A percentile compares a stretch with the other conserved stretches of the same genome.
phyloP scores from a whole-genome alignment of 2,888 invertebrate species.

The Micoletzkya japonica region DNA sequence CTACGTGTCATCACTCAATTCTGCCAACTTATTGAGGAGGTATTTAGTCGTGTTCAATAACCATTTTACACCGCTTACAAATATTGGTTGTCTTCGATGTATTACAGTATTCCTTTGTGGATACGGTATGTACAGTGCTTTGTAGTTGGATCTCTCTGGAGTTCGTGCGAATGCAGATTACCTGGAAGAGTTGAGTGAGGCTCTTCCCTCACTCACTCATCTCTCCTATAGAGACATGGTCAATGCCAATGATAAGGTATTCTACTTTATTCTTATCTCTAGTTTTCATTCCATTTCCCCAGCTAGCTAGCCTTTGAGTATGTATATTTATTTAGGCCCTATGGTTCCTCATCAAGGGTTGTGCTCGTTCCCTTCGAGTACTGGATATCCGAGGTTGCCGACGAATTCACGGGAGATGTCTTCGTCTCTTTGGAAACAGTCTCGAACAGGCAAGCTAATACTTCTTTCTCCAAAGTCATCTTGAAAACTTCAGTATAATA shows the following conservation, averaged over 20 bases:
- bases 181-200: slow-evolving; percentile 51
- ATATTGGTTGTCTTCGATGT: background rate
- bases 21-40: slow-evolving; percentile 53
- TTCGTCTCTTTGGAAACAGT: slow-evolving; percentile 54
- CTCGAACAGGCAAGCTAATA: slow-evolving; percentile 47
- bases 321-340: slow-evolving; percentile 40
- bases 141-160: slow-evolving; percentile 57
- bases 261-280: background rate
- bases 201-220: slow-evolving; percentile 40
- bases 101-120: background rate
- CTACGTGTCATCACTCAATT: slow-evolving; percentile 46
- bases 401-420: slow-evolving; percentile 56
- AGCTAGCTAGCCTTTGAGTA: background rate
- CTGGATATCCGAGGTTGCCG: slow-evolving; percentile 57
- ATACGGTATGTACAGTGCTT: background rate
- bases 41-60: slow-evolving; percentile 12
- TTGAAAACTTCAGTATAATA: background rate
- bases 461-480: background rate
- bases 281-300: background rate
- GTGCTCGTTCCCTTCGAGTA: slow-evolving; percentile 44
- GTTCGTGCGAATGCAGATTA: slow-evolving; percentile 44
- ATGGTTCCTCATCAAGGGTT: slow-evolving; percentile 58
- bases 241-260: slow-evolving; percentile 48
- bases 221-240: slow-evolving; percentile 58
- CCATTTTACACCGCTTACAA: too few species aligned